Base-by-base conservation (phyloP, 2,797 vertebrate species). In the Premnoplex brunnescens region DNA sequence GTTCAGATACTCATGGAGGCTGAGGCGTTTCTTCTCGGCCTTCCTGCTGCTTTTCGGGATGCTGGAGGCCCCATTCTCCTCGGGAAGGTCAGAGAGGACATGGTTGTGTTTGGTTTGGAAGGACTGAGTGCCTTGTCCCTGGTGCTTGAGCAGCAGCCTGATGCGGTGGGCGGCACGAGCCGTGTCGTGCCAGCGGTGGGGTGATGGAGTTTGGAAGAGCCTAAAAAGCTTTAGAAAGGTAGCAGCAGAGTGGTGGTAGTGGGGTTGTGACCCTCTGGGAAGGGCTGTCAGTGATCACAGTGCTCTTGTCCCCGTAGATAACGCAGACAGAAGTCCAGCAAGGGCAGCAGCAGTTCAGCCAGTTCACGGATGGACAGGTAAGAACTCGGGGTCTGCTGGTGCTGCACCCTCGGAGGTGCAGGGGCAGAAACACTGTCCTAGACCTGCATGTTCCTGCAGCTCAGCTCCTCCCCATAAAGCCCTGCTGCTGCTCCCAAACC, bases 281-380 rank as follows among this genome's bases (percentile, higher is more conserved):
- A 79, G 95, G 16, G 49, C 85, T 34, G 24, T 15, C 49, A 1
- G 21, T 93, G 74, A 81, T 19, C 17, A 1, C 56, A 21, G 30
- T 94, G 95, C 63, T 93, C 94, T 91, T 83, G 69, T 64, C 67
- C 89, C 95, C 97, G 64, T 91, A 99, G 99, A 98, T 99, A 92
- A 98, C 99, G 13, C 99, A 99, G 97, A 98, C 99, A 17, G 99
- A 99, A 51, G 99, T 99, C 86, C 99, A 99, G 92, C 99, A 99
- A 96, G 99, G 99, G 34, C 99, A 99, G 91, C 99, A 99, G 97
- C 99, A 99, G 85, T 99, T 99, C 98, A 98, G 99, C 98, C 99
- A 99, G 98, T 99, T 99, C 97, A 99, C 99, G 48, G 99, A 99
- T 7, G 99, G 99, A 92, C 99, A 99, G 99, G 99, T 99, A 98